A percentile compares a stretch with the other conserved stretches of the same genome.
These are phyloP conservation scores for Sylvia atricapilla DNA, from an alignment of 2,113 vertebrate genomes.

Conservation along the genomic window DNA sequence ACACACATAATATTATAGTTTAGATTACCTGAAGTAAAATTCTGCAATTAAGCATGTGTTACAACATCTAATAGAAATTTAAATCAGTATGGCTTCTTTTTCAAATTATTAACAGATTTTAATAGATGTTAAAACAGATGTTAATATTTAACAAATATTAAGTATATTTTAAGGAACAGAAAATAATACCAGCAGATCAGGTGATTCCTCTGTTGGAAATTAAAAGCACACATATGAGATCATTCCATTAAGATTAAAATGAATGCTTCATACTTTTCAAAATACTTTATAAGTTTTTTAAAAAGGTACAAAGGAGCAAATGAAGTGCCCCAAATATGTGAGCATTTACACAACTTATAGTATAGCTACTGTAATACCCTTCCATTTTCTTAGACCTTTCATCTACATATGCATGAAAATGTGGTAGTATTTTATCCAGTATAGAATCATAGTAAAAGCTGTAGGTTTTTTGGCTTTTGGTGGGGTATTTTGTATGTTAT, in stretches of 20 bases:
- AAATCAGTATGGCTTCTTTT: neutral
- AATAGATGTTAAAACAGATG: neutral
- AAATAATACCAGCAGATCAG: neutral
- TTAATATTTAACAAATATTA: neutral
- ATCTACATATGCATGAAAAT: neutral
- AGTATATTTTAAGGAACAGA: neutral
- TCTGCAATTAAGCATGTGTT: neutral
- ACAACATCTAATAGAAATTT: neutral
- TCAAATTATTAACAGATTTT: neutral
- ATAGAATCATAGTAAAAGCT: neutral
- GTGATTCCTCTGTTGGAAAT: neutral
- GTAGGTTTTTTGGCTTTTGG: neutral
- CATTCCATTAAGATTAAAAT: neutral
- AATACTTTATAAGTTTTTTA: neutral
- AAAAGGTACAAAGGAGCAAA: neutral
- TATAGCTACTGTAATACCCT: neutral
- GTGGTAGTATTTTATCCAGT: neutral
- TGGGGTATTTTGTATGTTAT: neutral
- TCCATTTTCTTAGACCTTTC: neutral
- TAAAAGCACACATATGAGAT: neutral
- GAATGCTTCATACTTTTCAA: neutral
- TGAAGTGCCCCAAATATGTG: rapidly evolving
- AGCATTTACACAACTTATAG: neutral
- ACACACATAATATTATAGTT: neutral
- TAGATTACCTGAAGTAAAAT: neutral